Percentiles rank a stretch among this genome's conserved stretches.
Evolutionary conservation across 1,140 invertebrate genomes (phyloP).

Genomic region (Danaus melanippus): DNA sequence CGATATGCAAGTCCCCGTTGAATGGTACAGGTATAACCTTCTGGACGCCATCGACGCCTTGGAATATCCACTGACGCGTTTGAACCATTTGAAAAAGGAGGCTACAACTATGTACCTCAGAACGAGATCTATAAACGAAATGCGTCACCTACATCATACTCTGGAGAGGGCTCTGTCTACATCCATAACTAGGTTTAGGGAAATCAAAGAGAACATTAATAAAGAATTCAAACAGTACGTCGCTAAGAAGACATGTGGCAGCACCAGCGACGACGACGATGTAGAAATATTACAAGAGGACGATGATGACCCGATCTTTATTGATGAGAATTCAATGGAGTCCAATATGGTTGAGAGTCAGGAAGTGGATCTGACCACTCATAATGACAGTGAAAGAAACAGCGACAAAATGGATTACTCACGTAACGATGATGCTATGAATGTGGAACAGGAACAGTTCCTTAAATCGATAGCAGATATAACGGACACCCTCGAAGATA

Average conservation of each 20-base stretch:
- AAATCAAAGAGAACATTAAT: constrained; percentile 60
- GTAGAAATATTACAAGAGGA: constrained; percentile 62
- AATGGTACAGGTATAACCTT: constrained; percentile 68
- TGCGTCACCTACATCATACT: constrained; percentile 49
- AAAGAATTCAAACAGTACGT: constrained; percentile 61
- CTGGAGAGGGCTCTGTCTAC: constrained; percentile 55
- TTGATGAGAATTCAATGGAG: constrained; percentile 68
- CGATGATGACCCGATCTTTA: constrained; percentile 66
- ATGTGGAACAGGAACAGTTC: neutral
- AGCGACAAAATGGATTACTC: constrained; percentile 22
- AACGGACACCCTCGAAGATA: constrained; percentile 3
- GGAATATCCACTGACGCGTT: constrained; percentile 54
- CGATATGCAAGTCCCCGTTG: constrained; percentile 52
- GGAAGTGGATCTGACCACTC: constrained; percentile 53
- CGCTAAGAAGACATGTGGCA: constrained; percentile 35
- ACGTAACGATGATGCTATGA: constrained; percentile 5
- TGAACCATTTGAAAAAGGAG: constrained; percentile 59
- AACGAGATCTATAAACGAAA: constrained; percentile 50
- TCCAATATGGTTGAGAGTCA: constrained; percentile 42
- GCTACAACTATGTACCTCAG: constrained; percentile 48
- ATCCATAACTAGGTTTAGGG: constrained; percentile 50
- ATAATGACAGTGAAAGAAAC: constrained; percentile 49
- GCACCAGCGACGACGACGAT: constrained; percentile 44
- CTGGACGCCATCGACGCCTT: constrained; percentile 62
- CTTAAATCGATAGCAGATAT: constrained; percentile 1